These are phyloP conservation scores for Paragorgia papillata DNA, from an alignment of 92 coral and sea anemone species.

Conservation along the genomic window DNA sequence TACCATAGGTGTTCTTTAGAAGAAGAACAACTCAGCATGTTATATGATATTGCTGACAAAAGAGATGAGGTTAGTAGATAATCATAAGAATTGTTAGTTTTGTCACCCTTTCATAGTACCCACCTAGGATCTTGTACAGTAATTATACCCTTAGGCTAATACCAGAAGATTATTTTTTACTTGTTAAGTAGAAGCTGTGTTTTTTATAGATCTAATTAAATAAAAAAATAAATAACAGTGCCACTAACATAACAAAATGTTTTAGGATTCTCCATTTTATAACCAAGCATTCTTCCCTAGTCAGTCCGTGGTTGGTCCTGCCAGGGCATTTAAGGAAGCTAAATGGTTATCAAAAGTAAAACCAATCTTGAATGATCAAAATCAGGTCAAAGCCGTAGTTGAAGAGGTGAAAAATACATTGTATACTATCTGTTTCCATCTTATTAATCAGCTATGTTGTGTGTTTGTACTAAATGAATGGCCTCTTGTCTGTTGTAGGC, in stretches of 20 bases:
- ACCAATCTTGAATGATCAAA: conserved; percentile 71
- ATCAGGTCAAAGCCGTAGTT: conserved; percentile 70
- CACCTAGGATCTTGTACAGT: too few relatives aligned
- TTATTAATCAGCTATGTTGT: not conserved
- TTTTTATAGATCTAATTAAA: too few relatives aligned
- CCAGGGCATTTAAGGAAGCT: conserved; percentile 73
- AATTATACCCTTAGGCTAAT: too few relatives aligned
- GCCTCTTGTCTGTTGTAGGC: conserved; percentile 48
- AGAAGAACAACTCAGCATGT: conserved; percentile 79
- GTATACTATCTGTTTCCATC: too few relatives aligned
- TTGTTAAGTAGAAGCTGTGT: too few relatives aligned
- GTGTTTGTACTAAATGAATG: not conserved
- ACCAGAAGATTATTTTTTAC: too few relatives aligned
- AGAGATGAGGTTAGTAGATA: conserved; percentile 92
- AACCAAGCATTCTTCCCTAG: conserved; percentile 76
- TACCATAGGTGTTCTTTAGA: conserved; percentile 88
- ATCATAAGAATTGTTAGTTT: too few relatives aligned
- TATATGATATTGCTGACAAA: conserved; percentile 84
- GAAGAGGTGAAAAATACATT: conserved; percentile 73
- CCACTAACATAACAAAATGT: not conserved
- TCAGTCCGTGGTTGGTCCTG: conserved; percentile 79
- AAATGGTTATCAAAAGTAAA: conserved; percentile 77
- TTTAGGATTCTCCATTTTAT: conserved; percentile 81
- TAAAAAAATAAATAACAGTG: too few relatives aligned
- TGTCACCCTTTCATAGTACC: too few relatives aligned